Conservation (phyloP, 2,113 vertebrate species). For the Poicephalus gulielmi region DNA sequence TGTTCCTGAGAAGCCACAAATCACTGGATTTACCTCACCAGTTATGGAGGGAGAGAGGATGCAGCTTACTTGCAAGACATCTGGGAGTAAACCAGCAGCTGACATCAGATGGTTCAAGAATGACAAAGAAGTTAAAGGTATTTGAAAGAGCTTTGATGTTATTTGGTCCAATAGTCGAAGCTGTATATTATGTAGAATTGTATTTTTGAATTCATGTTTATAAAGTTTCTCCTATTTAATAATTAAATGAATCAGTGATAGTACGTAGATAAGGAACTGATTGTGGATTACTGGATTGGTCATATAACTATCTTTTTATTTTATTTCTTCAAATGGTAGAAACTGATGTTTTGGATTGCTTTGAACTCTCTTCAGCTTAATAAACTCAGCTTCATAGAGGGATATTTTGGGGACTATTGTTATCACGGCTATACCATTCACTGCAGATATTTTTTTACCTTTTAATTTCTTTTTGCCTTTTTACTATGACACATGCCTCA, state of each 20-base stretch:
- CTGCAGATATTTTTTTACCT: not conserved
- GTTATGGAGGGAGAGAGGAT: constrained; percentile 92
- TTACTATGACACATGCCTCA: not conserved
- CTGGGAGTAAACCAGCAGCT: constrained; percentile 95
- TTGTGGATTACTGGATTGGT: not conserved
- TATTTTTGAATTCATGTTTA: not conserved
- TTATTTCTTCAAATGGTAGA: not conserved
- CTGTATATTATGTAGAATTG: not conserved
- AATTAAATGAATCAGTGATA: not conserved
- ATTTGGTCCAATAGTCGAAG: not conserved
- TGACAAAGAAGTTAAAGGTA: constrained; percentile 97
- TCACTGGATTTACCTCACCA: constrained; percentile 91
- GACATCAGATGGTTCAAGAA: constrained; percentile 96
- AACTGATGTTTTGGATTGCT: not conserved
- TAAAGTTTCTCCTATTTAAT: not conserved
- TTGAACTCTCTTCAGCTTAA: not conserved
- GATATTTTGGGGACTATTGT: not conserved
- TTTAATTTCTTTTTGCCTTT: not conserved
- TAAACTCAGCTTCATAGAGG: not conserved
- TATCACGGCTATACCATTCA: not conserved
- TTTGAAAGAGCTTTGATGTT: not conserved
- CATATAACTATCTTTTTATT: not conserved
- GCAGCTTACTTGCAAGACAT: constrained; percentile 91
- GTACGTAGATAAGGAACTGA: not conserved
- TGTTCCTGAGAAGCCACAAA: constrained; percentile 92